Evolutionary conservation across 2,113 vertebrate species (phyloP), one percentile per base, ranked within the genome.

Genomic region (Myodes glareolus): DNA sequence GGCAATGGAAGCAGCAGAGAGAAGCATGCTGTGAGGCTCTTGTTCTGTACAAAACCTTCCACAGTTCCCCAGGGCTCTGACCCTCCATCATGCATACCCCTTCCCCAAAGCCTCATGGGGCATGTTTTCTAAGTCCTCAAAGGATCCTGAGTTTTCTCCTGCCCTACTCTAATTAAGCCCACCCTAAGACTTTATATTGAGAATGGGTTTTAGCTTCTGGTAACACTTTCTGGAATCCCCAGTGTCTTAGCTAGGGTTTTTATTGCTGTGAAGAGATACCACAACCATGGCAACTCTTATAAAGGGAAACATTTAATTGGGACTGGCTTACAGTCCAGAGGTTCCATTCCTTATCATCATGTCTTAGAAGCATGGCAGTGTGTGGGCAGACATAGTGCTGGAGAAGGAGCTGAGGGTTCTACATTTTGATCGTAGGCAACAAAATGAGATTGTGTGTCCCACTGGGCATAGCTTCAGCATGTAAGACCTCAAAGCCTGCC

Each of bases 51-150:
- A 14, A 29, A 67, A 50, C 17, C 8, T 9, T 23, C 10, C 52
- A 3, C 47, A 89, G 65, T 47, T 94, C 81, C 80, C 86, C 33
- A 42, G 39, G 31, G 13, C 42, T 42, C 80, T 93, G 42, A 33
- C 42, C 12, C 65, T 75, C 2, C 23, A 25, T 50, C 21, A 33
- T 8, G 17, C 4, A 1, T 33, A 31, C 3, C 5, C 4, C 11
- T 33, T 21, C 21, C 33, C 16, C 17, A 3, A 33, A 63, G 19
- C 31, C 58, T 50, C 55, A 0, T 0, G 55, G 33, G 45, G 4
- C 16, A 86, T 52, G 68, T 25, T 72, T 50, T 82, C 81, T 75
- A 55, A 52, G 76, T 73, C 84, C 17, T 76, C 12, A 4, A 63
- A 12, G 3, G 7, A 19, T 17, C 39, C 36, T 33, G 19, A 19